A percentile compares a stretch with the other conserved stretches of the same genome.
Conservation (phyloP, 1,140 invertebrate genomes). For the Sitodiplosis mosellana region DNA sequence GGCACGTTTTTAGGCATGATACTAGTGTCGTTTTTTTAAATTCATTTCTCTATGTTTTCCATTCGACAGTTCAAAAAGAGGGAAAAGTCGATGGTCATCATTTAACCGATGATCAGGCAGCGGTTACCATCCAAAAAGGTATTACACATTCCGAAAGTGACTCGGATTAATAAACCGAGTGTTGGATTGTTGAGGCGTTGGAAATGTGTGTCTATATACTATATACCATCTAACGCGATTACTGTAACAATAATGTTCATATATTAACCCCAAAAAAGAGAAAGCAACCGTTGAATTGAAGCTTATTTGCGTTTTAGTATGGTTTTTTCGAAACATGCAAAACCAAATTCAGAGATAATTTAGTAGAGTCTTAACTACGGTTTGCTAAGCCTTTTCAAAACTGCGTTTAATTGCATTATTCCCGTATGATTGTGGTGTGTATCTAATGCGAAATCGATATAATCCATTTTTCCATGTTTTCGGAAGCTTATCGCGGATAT, state of each 20-base stretch:
- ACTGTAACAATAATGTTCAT: too few relatives aligned
- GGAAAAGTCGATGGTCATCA: not conserved
- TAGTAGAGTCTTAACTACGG: not conserved
- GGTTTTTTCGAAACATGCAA: too few relatives aligned
- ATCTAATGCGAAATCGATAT: too few relatives aligned
- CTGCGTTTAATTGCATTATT: not conserved
- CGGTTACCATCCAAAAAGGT: conserved; percentile 56
- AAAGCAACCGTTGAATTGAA: too few relatives aligned
- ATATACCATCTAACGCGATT: not conserved
- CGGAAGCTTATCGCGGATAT: conserved; percentile 52
- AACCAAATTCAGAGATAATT: too few relatives aligned
- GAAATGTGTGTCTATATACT: too few relatives aligned
- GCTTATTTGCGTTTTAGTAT: too few relatives aligned
- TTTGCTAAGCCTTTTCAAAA: not conserved
- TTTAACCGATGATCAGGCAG: conserved; percentile 41
- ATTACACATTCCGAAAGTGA: conserved; percentile 7
- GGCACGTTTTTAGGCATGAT: too few relatives aligned
- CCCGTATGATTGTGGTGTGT: not conserved
- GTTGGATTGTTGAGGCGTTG: too few relatives aligned
- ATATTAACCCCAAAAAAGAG: too few relatives aligned
- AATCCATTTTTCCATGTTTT: conserved; percentile 7
- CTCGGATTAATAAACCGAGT: too few relatives aligned
- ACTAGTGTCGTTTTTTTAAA: not conserved
- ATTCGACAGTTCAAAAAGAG: not conserved
- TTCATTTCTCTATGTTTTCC: too few relatives aligned